A percentile compares a stretch with the other conserved stretches of the same genome.
phyloP scores from a whole-genome alignment of 2,888 invertebrate species.

The Catocala sponsa region DNA sequence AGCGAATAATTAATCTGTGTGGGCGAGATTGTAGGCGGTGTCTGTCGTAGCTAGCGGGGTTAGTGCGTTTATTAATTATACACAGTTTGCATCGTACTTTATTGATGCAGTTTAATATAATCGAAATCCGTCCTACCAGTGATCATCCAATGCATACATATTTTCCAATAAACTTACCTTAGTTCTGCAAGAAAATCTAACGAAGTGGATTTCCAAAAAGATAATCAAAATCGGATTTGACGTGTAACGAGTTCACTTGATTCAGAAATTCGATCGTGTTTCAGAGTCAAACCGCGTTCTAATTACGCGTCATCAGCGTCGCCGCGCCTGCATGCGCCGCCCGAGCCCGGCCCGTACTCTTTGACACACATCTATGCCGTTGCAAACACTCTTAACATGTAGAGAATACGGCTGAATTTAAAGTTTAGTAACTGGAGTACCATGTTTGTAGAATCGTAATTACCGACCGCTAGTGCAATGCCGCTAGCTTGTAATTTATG shows the following conservation, averaged over 20 bases:
- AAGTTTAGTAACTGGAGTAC: constrained; percentile 4
- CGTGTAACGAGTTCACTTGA: constrained; percentile 29
- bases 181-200: too few relatives aligned
- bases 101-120: constrained; percentile 1
- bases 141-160: too few relatives aligned
- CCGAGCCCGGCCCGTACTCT: constrained; percentile 30
- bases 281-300: constrained; percentile 46
- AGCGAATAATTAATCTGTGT: constrained; percentile 43
- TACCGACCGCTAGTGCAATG: constrained; percentile 54
- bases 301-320: constrained; percentile 58
- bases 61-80: constrained; percentile 24
- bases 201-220: not conserved
- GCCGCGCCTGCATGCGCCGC: constrained; percentile 55
- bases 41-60: constrained; percentile 13
- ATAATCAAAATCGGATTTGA: constrained; percentile 37
- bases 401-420: constrained; percentile 28
- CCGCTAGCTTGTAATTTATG: constrained; percentile 73
- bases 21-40: constrained; percentile 39
- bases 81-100: constrained; percentile 2
- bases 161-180: too few relatives aligned
- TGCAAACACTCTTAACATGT: accelerated
- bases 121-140: too few relatives aligned
- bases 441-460: constrained; percentile 45
- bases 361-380: constrained; percentile 19
- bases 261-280: constrained; percentile 43